Evolutionary conservation across 1,140 invertebrate species (phyloP), one percentile per base, ranked within the genome.

Genomic region (Drosophila subpulchrella): DNA sequence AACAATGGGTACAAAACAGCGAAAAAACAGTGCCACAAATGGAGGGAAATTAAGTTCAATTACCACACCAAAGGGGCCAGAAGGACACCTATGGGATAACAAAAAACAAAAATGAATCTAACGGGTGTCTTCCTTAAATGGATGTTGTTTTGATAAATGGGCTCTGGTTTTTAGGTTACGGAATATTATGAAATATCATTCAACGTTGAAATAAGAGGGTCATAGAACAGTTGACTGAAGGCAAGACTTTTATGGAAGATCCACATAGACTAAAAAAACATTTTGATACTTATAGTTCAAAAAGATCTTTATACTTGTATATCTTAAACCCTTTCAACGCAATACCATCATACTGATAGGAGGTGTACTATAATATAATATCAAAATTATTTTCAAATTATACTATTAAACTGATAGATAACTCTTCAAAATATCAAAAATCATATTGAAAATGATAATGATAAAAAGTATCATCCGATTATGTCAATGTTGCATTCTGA

Each of bases 1-100:
- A 65, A 73, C 54, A 53, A 50, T 17, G 38, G 46, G 20, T 13
- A 11, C 12, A 50, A 58, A 66, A 32, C 42, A 10, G 65, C 36
- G n/a, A 47, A 66, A 74, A 58, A 58, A 60, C 41, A 59, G 54
- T 57, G 61, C 47, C 58, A 53, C 68, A 77, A 71, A 62, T 76
- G 42, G 61, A 38, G 48, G 75, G 82, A 71, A 68, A 78, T 66
- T 71, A 56, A 66, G 56, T 53, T 86, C 72, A 71, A 81, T 70
- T 78, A 51, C 58, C 63, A 80, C 59, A 73, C 68, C 67, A 71
- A 66, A 53, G 46, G 46, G 32, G 47, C 47, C 32, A 34, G 34
- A 34, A 55, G 51, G 66, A 70, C 66, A 71, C 67, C 50, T 66
- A 30, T 51, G 24, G 24, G 13, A 34, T 3, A 39, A 46, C 7